Evolutionary conservation across 2,888 invertebrate species (phyloP), one percentile per base, ranked within the genome.

Genomic region (Tromatobia lineatoria): DNA sequence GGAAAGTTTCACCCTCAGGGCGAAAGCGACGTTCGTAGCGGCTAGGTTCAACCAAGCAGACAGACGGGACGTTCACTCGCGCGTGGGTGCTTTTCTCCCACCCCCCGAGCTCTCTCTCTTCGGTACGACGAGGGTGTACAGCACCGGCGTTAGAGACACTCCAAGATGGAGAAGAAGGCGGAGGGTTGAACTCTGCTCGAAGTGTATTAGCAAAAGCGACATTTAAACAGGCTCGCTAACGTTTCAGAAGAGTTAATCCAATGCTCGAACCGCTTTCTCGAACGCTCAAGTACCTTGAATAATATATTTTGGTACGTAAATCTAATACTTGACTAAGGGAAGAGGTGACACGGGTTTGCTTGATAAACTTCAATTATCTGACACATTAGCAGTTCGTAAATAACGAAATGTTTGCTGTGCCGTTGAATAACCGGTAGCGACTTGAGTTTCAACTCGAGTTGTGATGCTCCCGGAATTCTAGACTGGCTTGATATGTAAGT

Each of bases 1-100:
- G 80, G 84, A 84, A 84, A 84, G 84, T 84, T 84, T 84, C 74
- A 74, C 74, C 84, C 83, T 78, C 71, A 77, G 74, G 74, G 69
- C 77, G 80, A 70, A 74, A 84, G 69, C 77, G 54, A 59, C 74
- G 81, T 76, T 52, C 69, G 45, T 73, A 81, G 69, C 74, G 81
- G 20, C 45, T 54, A 38, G 77, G 84, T 81, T 84, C 81, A 84
- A 78, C 84, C 80, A 78, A 70, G 70, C 84, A 84, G 84, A 84
- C 77, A 81, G 84, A 69, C 84, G 64, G 80, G 80, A 78, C 83
- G 54, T 77, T 80, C 73, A 74, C 67, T 74, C 78, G 74, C 69
- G 23, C 69, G 20, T 18, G 42, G 66, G 38, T 34, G 34, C 34
- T 10, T 38, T 61, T 57, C 73, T 38, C 47, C 15, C 71, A 3